Percentiles rank a stretch among this genome's conserved stretches.
Conservation (phyloP, 2,888 invertebrate genomes). For the Amorpha juglandis region DNA sequence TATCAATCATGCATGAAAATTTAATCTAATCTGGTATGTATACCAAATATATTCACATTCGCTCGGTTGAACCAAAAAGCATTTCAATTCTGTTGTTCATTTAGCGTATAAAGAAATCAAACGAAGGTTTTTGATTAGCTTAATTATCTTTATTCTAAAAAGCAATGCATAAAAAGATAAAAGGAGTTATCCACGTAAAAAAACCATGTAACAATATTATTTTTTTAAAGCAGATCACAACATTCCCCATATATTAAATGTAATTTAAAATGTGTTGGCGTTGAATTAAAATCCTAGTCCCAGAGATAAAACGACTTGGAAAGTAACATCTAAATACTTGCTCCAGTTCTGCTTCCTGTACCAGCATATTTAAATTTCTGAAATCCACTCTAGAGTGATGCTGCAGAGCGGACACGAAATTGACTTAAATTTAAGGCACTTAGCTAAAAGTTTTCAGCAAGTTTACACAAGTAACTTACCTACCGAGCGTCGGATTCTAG, state of each 20-base stretch:
- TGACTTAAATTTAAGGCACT: slow-evolving; percentile 76
- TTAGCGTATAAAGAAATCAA: not conserved
- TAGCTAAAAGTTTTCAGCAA: slow-evolving; percentile 62
- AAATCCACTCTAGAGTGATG: slow-evolving; percentile 48
- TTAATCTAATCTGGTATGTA: slow-evolving; percentile 19
- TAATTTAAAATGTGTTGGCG: slow-evolving; percentile 31
- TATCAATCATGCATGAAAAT: slow-evolving; percentile 20
- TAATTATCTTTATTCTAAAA: not conserved
- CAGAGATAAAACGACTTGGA: slow-evolving; percentile 26
- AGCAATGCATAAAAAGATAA: not conserved
- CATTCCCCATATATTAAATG: slow-evolving; percentile 25
- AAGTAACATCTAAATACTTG: slow-evolving; percentile 36
- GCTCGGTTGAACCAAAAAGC: not conserved
- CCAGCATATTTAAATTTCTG: slow-evolving; percentile 48
- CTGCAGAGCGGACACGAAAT: slow-evolving; percentile 58
- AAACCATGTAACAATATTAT: too few relatives aligned
- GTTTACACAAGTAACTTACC: slow-evolving; percentile 58
- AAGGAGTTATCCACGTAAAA: not conserved
- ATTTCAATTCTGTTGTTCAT: not conserved
- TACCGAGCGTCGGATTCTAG: slow-evolving; percentile 54
- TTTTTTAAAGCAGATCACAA: not conserved
- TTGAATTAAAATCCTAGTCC: slow-evolving; percentile 35
- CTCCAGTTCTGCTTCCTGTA: slow-evolving; percentile 32
- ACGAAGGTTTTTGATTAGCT: not conserved
- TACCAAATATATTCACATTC: slow-evolving; percentile 11